Evolutionary conservation across 2,113 vertebrate genomes (phyloP).

Genomic region (Boleophthalmus pectinirostris): DNA sequence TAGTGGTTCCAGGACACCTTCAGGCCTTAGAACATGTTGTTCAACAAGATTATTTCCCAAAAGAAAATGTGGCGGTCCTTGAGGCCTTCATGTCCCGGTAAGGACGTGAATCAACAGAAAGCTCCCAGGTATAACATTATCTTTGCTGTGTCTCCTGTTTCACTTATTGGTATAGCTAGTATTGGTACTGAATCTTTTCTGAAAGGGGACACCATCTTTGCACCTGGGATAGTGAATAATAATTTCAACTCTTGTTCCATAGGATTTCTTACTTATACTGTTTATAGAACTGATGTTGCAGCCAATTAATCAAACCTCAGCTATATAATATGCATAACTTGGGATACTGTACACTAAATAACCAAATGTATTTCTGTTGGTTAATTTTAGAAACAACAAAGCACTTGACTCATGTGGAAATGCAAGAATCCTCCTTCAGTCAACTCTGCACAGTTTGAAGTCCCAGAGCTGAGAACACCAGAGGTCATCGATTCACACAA

Average conservation of each 20-base stretch:
- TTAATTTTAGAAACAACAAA: constrained; percentile 80
- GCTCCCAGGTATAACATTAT: constrained; percentile 51
- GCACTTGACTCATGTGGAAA: constrained; percentile 84
- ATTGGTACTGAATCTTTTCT: neutral
- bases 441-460: constrained; percentile 76
- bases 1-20: constrained; percentile 87
- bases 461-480: constrained; percentile 63
- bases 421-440: constrained; percentile 84
- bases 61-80: constrained; percentile 83
- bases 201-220: neutral
- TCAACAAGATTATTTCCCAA: constrained; percentile 94
- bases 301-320: neutral
- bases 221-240: neutral
- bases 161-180: neutral
- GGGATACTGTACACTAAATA: neutral
- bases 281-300: neutral
- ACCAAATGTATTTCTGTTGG: constrained; percentile 8
- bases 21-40: constrained; percentile 88
- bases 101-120: constrained; percentile 68
- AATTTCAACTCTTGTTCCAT: neutral
- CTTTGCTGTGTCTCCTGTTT: neutral
- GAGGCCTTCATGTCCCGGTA: constrained; percentile 92
- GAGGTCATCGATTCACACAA: neutral
- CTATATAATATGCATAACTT: neutral
- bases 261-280: neutral